phyloP scores from a whole-genome alignment of 2,888 invertebrate genomes.

The Acanthosepion lycidas region DNA sequence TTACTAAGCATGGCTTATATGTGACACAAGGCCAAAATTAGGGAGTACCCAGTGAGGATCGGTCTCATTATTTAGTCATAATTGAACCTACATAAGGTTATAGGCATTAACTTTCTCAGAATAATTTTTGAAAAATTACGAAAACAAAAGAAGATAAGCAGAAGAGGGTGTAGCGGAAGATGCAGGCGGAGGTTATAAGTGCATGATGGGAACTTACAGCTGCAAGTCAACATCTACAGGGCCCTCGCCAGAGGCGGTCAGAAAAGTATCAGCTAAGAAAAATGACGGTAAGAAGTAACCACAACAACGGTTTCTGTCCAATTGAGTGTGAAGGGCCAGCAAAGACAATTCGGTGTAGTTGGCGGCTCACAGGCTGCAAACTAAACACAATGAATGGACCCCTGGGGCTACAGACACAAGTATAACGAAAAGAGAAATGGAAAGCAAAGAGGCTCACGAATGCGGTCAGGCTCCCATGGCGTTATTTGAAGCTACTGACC shows the following conservation, averaged over 20 bases:
- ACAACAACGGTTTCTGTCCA: not conserved
- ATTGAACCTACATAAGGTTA: not conserved
- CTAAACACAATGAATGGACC: not conserved
- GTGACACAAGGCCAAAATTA: too few relatives aligned
- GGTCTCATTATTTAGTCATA: too few relatives aligned
- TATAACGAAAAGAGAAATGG: not conserved
- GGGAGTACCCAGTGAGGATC: too few relatives aligned
- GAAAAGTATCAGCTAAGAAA: not conserved
- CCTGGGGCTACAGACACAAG: not conserved
- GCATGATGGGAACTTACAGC: slow-evolving; percentile 22
- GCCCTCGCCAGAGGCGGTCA: not conserved
- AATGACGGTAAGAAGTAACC: not conserved
- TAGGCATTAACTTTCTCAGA: not conserved
- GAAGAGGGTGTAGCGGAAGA: not conserved
- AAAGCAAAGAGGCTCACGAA: not conserved
- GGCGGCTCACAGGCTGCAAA: slow-evolving; percentile 33
- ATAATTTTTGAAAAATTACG: not conserved
- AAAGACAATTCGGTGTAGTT: not conserved
- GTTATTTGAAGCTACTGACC: not conserved
- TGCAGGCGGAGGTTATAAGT: not conserved
- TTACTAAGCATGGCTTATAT: too few relatives aligned
- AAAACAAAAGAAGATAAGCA: not conserved
- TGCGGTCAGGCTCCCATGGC: not conserved
- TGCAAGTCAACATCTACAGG: slow-evolving; percentile 33
- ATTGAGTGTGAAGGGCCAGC: not conserved